These are phyloP conservation scores for Drusus annulatus DNA, from an alignment of 1,140 invertebrate species.

Conservation along the genomic window DNA sequence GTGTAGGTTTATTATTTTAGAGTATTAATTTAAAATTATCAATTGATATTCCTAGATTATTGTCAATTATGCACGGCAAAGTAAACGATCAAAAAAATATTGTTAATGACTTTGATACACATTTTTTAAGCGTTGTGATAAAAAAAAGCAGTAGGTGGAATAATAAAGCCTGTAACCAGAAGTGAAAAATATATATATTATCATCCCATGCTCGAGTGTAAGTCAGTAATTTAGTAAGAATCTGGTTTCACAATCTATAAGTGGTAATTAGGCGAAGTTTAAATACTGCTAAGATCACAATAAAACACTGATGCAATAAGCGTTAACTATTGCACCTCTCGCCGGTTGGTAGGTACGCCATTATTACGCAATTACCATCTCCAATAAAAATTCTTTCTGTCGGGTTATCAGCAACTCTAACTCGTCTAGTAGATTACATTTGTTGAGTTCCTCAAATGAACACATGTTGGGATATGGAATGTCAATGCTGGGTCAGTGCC, in stretches of 20 bases:
- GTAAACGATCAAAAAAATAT: too few relatives aligned
- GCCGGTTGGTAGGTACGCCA: slow-evolving; percentile 1
- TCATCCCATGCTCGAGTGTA: background rate
- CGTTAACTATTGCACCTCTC: slow-evolving; percentile 13
- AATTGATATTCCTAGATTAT: too few relatives aligned
- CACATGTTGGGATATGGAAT: too few relatives aligned
- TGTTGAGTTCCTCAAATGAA: too few relatives aligned
- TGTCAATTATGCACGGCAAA: too few relatives aligned
- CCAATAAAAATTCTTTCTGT: slow-evolving; percentile 19
- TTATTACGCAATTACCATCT: slow-evolving; percentile 22
- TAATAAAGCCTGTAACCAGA: background rate
- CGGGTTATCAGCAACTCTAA: slow-evolving; percentile 14
- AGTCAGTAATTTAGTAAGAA: background rate
- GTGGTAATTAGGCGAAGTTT: slow-evolving; percentile 28
- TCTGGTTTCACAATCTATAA: background rate
- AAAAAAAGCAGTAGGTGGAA: background rate
- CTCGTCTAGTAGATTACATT: slow-evolving; percentile 3
- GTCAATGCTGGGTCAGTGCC: too few relatives aligned
- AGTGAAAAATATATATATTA: too few relatives aligned
- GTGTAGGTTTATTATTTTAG: too few relatives aligned
- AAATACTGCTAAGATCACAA: slow-evolving; percentile 21
- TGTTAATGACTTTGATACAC: too few relatives aligned
- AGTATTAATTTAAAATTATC: too few relatives aligned
- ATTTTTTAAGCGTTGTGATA: too few relatives aligned
- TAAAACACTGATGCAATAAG: slow-evolving; percentile 31